phyloP scores from a whole-genome alignment of 2,113 vertebrate species.

The Onychostruthus taczanowskii region DNA sequence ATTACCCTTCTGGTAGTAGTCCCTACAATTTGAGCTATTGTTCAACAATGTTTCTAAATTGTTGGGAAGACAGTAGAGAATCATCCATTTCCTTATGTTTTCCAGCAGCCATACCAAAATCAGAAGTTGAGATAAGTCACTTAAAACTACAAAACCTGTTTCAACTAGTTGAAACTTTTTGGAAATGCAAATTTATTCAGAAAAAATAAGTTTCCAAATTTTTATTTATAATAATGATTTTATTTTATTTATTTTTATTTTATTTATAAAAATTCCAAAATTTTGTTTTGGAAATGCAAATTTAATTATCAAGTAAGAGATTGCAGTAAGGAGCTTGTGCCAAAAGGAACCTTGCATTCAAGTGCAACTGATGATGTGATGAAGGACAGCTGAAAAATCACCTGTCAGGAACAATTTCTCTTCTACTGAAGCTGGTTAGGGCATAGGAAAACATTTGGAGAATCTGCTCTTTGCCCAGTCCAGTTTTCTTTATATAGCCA shows the following conservation, averaged over 20 bases:
- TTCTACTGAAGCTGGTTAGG: not conserved
- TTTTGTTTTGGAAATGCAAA: not conserved
- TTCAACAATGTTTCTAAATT: not conserved
- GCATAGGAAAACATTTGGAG: not conserved
- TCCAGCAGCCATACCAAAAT: not conserved
- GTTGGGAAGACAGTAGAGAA: not conserved
- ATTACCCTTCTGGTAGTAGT: not conserved
- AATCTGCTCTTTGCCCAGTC: not conserved
- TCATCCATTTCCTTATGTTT: not conserved
- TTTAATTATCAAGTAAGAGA: not conserved
- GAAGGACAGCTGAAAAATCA: not conserved
- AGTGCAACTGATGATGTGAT: not conserved
- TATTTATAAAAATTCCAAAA: too few relatives aligned
- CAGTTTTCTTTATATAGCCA: not conserved
- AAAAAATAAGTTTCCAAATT: too few relatives aligned
- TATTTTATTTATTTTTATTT: too few relatives aligned
- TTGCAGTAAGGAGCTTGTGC: not conserved
- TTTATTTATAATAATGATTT: too few relatives aligned
- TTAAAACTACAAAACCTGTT: not conserved
- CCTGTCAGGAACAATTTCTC: not conserved
- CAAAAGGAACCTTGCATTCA: not conserved
- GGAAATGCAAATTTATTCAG: not conserved
- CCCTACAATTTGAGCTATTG: not conserved
- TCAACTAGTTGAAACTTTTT: not conserved
- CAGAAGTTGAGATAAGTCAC: not conserved